phyloP scores from a whole-genome alignment of 2,888 invertebrate species.

The Synergus itoensis region DNA sequence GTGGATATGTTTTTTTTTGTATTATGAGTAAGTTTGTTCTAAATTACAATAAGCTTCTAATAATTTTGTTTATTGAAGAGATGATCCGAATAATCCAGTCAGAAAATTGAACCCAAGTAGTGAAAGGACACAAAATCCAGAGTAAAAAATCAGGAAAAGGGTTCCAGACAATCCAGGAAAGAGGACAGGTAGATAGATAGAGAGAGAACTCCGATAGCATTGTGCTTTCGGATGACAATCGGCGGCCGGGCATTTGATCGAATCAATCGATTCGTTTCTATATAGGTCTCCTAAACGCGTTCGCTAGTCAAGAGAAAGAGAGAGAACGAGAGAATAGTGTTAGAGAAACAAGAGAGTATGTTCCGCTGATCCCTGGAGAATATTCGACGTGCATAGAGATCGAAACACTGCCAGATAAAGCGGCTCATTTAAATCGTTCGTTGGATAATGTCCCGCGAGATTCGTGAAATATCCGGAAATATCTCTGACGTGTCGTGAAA shows the following conservation, averaged over 20 bases:
- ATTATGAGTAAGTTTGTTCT: too few relatives aligned
- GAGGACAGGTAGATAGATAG: slow-evolving; percentile 54
- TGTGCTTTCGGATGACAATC: slow-evolving; percentile 74
- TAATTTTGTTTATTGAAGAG: background rate
- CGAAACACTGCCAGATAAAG: slow-evolving; percentile 54
- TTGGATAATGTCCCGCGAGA: slow-evolving; percentile 71
- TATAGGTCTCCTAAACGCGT: slow-evolving; percentile 68
- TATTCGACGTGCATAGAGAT: slow-evolving; percentile 40
- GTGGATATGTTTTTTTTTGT: too few relatives aligned
- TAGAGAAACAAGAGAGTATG: slow-evolving; percentile 44
- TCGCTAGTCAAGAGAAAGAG: slow-evolving; percentile 54
- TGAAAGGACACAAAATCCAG: background rate
- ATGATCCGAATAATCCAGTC: background rate
- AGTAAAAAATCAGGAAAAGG: slow-evolving; percentile 39
- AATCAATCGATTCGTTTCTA: slow-evolving; percentile 72
- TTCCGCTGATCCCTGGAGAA: slow-evolving; percentile 64
- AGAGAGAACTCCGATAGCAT: slow-evolving; percentile 60
- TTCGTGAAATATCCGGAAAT: slow-evolving; percentile 63
- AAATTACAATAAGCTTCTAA: too few relatives aligned
- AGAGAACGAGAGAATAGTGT: slow-evolving; percentile 23
- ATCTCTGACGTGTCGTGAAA: slow-evolving; percentile 36
- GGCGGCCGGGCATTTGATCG: slow-evolving; percentile 72
- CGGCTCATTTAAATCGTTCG: slow-evolving; percentile 72
- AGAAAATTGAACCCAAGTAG: background rate
- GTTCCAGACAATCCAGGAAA: slow-evolving; percentile 2